Evolutionary conservation across 2,888 invertebrate species (phyloP), one percentile per base, ranked within the genome.

Genomic region (Drosophila ezoana): DNA sequence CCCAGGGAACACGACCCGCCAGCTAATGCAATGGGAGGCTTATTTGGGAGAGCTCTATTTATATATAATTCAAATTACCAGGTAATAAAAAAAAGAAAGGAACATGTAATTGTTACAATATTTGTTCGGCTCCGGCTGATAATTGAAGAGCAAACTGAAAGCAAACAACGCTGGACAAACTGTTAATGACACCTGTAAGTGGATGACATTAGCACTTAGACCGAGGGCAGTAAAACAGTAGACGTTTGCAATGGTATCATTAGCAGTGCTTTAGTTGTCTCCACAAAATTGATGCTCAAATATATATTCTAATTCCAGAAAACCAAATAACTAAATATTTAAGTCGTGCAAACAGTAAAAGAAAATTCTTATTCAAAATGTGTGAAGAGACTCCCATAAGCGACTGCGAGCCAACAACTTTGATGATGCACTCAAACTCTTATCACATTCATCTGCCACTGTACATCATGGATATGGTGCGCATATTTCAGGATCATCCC

Each of bases 401-500:
- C 28, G 90, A 91, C 20, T 81, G 76, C 45, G 90, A 86, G 64
- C 87, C 90, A 6, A 75, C 89, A 3, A 90, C 90, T 3, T 81
- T 81, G 35, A 71, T 71, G 49, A 66, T 90, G 59, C 79, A 76
- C 4, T 76, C 78, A 48, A 91, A 91, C 61, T 65, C 80, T 0
- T 92, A 91, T 56, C 90, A 91, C 41, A 72, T 91, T 40, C 86
- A 92, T 13, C 68, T 90, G 53, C 90, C 91, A 0, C 71, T 92
- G 1, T 91, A 90, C 59, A 91, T 92, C 1, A 77, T 92, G 71
- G 92, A 92, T 59, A 82, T 89, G 54, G 83, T 92, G 32, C 88
- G 92, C 43, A 78, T 89, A 32, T 91, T 92, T 45, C 92, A 92
- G 62, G 90, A 92, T 71, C 90, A 91, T 78, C 90, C 92, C 20